Evolutionary conservation across 1,140 invertebrate species (phyloP).

Genomic region (Littorina saxatilis): DNA sequence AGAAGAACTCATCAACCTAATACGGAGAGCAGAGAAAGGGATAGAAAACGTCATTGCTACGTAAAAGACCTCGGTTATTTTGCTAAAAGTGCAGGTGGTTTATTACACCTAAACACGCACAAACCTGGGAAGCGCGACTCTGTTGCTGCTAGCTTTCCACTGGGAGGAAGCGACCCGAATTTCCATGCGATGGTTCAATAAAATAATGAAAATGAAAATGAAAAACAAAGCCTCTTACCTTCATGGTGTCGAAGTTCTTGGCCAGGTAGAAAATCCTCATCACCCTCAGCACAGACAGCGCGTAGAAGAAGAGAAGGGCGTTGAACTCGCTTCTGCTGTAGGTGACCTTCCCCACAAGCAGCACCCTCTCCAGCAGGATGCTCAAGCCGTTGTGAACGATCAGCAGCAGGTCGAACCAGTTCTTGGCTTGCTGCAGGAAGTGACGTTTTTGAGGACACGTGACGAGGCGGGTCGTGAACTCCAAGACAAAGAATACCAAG

Average conservation of each 20-base stretch:
- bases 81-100: no score
- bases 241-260: constrained; percentile 78
- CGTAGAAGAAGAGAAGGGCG: constrained; percentile 71
- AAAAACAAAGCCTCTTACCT: constrained; percentile 76
- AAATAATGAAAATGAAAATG: no score
- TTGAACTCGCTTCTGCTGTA: constrained; percentile 2
- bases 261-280: constrained; percentile 98
- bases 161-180: no score
- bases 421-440: constrained; percentile 82
- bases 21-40: no score
- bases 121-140: no score
- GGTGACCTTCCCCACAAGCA: constrained; percentile 35
- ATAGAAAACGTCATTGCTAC: no score
- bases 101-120: no score
- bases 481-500: constrained; percentile 74
- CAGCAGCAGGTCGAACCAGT: constrained; percentile 37
- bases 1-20: no score
- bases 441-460: constrained; percentile 79
- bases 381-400: background rate
- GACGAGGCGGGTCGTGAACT: constrained; percentile 63
- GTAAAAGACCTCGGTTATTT: no score
- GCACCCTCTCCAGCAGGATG: background rate
- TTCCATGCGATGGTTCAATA: no score
- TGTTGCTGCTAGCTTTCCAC: no score
- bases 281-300: constrained; percentile 99